phyloP scores from a whole-genome alignment of 2,113 vertebrate species.

The Lasiurus cinereus region DNA sequence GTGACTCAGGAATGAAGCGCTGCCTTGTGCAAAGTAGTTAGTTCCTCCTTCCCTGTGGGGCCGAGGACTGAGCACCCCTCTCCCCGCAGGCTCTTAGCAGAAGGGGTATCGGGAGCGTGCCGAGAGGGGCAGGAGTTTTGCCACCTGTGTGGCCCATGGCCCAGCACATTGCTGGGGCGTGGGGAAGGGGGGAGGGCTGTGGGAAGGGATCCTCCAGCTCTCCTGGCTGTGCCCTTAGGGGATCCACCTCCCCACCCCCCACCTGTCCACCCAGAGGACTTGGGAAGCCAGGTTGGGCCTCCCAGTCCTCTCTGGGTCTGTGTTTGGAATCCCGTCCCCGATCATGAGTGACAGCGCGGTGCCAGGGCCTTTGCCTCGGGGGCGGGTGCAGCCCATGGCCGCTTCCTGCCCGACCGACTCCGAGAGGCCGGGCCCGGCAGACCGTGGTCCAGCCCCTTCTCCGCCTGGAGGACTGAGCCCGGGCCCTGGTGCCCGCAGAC shows the following conservation, averaged over 20 bases:
- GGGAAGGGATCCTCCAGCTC: background rate
- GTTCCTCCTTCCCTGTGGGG: background rate
- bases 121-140: fast-evolving
- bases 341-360: fast-evolving
- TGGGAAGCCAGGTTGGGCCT: background rate
- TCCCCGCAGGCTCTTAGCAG: background rate
- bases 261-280: background rate
- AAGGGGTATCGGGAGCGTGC: fast-evolving
- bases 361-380: background rate
- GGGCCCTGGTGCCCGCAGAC: background rate
- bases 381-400: background rate
- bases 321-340: background rate
- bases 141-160: background rate
- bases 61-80: fast-evolving
- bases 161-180: background rate
- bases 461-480: background rate
- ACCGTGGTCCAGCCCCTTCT: fast-evolving
- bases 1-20: background rate
- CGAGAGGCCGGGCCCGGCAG: background rate
- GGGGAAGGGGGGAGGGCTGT: background rate
- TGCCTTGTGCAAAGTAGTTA: too few species aligned
- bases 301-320: background rate
- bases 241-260: background rate
- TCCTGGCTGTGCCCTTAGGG: constrained; percentile 88
- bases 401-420: fast-evolving